Base-by-base conservation (phyloP, 2,113 vertebrate species). In the Daboia siamensis region DNA sequence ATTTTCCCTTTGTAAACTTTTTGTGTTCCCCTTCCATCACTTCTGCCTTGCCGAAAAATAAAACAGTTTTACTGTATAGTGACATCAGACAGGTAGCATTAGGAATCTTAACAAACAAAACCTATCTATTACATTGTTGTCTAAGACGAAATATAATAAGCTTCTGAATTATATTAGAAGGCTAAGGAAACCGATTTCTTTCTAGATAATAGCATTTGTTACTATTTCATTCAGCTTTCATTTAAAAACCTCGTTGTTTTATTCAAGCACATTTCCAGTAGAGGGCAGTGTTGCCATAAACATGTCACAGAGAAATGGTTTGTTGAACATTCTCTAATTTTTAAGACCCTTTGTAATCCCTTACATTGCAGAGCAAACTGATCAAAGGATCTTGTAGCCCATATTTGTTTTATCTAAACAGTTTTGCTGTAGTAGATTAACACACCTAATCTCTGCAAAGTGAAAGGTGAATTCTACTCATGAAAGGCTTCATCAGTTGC, bases 231-330 rank as follows among this genome's bases (percentile, higher is more conserved):
- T 2, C 12, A 33, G 26, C 26, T 64, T n/a, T 64, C 59, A 39
- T 61, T 51, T 51, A 51, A 51, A 26, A 54, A 56, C 1, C 1
- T 6, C 7, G 0, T 93, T 89, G 89, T 20, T 11, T 2, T 0
- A 0, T 1, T n/a, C 2, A 13, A 9, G 29, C 12, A 44, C 24
- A 5, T 93, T 95, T 95, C 95, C 97, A 96, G 94, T 90, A 97
- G 96, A 96, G 95, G 95, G 96, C 95, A 96, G 90, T 93, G 93
- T 96, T 96, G 93, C 55, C 95, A 92, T 1, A 0, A 15, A 29
- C 12, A 11, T 12, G 44, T 29, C 59, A 44, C 46, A 21, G 12
- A 39, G 69, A 80, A 80, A 80, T 80, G 69, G 17, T 46, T 29
- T 5, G 4, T 55, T 52, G 48, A 52, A 51, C 1, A 5, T 69